Base-by-base conservation (phyloP, 92 coral and sea anemone species). In the Paragorgia papillata region DNA sequence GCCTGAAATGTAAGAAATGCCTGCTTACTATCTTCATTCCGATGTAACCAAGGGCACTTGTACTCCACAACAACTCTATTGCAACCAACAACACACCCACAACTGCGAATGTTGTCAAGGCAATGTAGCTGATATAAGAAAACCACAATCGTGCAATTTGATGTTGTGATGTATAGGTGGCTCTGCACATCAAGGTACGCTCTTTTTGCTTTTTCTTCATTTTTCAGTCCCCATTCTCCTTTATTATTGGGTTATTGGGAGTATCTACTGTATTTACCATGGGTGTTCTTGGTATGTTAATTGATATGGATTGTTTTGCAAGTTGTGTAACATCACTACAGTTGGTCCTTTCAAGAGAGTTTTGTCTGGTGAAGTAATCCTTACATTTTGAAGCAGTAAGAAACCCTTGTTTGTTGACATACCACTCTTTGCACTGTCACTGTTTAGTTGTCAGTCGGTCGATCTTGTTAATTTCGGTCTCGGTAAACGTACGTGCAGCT, bases 221-320 rank as follows among this genome's bases (percentile, higher is more conserved):
- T 84, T 30, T 74, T 57, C 61, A 90, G 74, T 44, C 89, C 88
- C 87, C 92, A 82, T 61, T 57, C 90, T 69, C 88, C n/a, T n/a
- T n/a, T n/a, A n/a, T n/a, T n/a, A n/a, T 88, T 57, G 92, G 87
- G 83, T 87, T 84, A 64, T 66, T 67, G 57, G 89, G 84, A 62
- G 82, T 43, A 51, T 51, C n/a, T n/a, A n/a, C n/a, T 51, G 17
- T 17, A 7, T 5, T 17, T 17, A 22, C 58, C 5, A 12, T 5
- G 5, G 43, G 43, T 37, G 12, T 37, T 37, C 43, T 43, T 40
- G 20, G 49, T 37, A 8, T 46, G 26, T 41, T 25, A 22, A 49
- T 69, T 24, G 76, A 25, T 25, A 51, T 60, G 4, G 48, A 46
- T 5, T 30, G 48, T 31, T 69, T 69, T 0, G 76, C 76, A 15